Base-by-base conservation (phyloP, 2,888 invertebrate species). In the Nemoura dubitans region DNA sequence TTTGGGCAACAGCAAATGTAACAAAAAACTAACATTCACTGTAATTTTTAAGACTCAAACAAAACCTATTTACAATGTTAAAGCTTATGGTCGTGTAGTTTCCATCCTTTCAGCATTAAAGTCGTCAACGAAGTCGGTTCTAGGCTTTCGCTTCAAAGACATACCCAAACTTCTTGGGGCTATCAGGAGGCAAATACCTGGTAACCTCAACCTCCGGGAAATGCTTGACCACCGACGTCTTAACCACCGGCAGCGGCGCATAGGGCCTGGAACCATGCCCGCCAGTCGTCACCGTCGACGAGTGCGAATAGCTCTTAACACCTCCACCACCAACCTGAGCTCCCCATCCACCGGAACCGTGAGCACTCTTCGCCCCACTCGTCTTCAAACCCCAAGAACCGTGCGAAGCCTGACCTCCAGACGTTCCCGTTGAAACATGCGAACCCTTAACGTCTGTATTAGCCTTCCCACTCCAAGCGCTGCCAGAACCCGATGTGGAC, bases 101-200 rank as follows among this genome's bases (percentile, higher is more conserved):
- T 59, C 14, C 14, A 7, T 59, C 36, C 59, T 59, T 1, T 10
- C 59, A 59, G 16, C 14, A 59, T 59, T 21, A 14, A n/a, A n/a
- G 59, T 59, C 59, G 21, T 59, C 59, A 59, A 7, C 59, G 27
- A 30, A 30, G n/a, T 14, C n/a, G 6, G n/a, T 26, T 83, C 78
- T 85, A 88, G 21, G 83, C 87, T 30, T 87, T 88, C 7, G 88
- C 86, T 59, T 89, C 89, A 77, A 88, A 89, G 84, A 89, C 89
- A 85, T 90, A 90, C 16, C 90, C 90, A 89, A 89, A 90, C 85
- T 90, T 90, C 27, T 88, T 85, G 25, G 89, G 88, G 85, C 89
- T 89, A 83, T 89, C 88, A 7, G 89, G 89, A 0, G 90, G 90
- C 77, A 90, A 87, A 87, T 89, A 90, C n/a, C 88, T 89, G 29